phyloP scores from a whole-genome alignment of 2,888 invertebrate species.

The Dendrolimus pini region DNA sequence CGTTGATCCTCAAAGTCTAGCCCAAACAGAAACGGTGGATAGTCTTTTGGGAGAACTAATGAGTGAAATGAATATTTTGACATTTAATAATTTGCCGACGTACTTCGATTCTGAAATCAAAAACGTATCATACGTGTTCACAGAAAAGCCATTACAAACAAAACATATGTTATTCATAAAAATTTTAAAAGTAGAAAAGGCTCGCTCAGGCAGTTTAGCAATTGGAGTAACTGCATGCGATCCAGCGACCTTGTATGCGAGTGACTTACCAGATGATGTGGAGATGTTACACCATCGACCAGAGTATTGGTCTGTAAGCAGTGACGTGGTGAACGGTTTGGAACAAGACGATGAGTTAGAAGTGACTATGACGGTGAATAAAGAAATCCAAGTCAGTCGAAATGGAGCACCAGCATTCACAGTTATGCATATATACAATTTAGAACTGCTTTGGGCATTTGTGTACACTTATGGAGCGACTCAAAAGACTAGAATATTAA shows the following conservation, averaged over 20 bases:
- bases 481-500: constrained; percentile 82
- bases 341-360: constrained; percentile 92
- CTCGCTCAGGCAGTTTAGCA: constrained; percentile 93
- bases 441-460: constrained; percentile 95
- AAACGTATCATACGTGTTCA: constrained; percentile 94
- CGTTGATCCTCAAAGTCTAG: constrained; percentile 83
- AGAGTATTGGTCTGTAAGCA: constrained; percentile 98
- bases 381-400: constrained; percentile 87
- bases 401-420: constrained; percentile 88
- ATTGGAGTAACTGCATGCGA: constrained; percentile 97
- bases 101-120: constrained; percentile 92
- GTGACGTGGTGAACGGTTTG: constrained; percentile 92
- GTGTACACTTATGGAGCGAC: constrained; percentile 97
- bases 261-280: constrained; percentile 92
- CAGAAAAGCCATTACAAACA: constrained; percentile 88
- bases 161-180: constrained; percentile 94
- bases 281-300: constrained; percentile 93
- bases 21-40: constrained; percentile 48
- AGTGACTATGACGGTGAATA: constrained; percentile 86
- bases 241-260: constrained; percentile 83
- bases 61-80: constrained; percentile 81
- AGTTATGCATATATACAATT: constrained; percentile 97
- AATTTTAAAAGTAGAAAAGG: constrained; percentile 87
- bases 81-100: constrained; percentile 80
- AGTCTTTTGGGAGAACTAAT: constrained; percentile 78